Percentiles rank a stretch among this genome's conserved stretches.
Evolutionary conservation across 2,113 vertebrate genomes (phyloP).

Genomic region (Prunella fulvescens): DNA sequence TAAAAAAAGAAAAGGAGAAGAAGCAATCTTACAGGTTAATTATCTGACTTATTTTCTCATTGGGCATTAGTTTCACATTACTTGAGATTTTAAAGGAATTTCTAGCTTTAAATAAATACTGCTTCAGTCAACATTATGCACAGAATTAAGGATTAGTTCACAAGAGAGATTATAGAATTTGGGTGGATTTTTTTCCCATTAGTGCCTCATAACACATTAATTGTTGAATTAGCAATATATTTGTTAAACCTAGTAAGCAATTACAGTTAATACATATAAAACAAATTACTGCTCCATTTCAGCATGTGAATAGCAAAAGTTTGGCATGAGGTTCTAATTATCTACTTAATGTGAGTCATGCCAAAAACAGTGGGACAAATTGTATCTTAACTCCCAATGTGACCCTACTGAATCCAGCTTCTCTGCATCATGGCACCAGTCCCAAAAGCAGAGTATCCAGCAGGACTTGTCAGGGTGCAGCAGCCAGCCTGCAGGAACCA

Average conservation of each 20-base stretch:
- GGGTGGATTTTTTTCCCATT: not conserved
- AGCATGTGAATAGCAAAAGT: not conserved
- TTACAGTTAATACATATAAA: constrained; percentile 10
- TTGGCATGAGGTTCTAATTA: constrained; percentile 46
- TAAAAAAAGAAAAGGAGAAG: not conserved
- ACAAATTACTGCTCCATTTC: not conserved
- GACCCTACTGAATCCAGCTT: not conserved
- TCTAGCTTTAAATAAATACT: not conserved
- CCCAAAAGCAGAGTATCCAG: not conserved
- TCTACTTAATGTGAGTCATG: not conserved
- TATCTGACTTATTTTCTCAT: not conserved
- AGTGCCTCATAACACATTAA: not conserved
- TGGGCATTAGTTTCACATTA: not conserved
- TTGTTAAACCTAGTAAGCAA: constrained; percentile 18
- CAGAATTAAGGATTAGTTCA: constrained; percentile 1
- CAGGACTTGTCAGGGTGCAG: not conserved
- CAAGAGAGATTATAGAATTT: not conserved
- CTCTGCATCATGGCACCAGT: not conserved
- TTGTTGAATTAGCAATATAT: constrained; percentile 35
- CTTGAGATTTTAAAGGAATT: not conserved
- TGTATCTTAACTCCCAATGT: not conserved
- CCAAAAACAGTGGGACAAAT: not conserved
- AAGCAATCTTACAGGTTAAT: not conserved
- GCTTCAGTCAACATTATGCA: not conserved
- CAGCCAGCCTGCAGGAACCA: not conserved